Evolutionary conservation across 1,140 invertebrate genomes (phyloP), one percentile per base, ranked within the genome.

Genomic region (Ceratosolen solmsi): DNA sequence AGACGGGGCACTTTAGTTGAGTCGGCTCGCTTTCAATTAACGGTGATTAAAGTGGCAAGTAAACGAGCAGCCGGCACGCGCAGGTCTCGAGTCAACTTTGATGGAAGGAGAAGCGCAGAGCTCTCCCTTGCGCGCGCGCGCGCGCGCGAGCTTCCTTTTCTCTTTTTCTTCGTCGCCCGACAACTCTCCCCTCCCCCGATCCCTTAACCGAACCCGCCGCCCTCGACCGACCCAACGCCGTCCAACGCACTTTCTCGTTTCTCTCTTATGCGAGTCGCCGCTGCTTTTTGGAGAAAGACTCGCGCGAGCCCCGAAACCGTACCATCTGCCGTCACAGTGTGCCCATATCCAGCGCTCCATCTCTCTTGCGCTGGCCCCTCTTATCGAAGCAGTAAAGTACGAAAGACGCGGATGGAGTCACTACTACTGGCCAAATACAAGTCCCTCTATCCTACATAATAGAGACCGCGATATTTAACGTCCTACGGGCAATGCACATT

Each of bases 21-120:
- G 41, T 58, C 51, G 75, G 75, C 54, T 82, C 68, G 75, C 75
- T 78, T 82, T 82, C 75, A 82, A 82, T 82, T 82, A 82, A 82
- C 68, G 56, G 56, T 56, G 80, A 82, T 82, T 82, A 82, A 82
- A 60, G 80, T 56, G 49, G 20, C 74, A 63, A 77, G 65, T 58
- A 82, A 82, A 78, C 80, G 80, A 82, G 80, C 80, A 82, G 75
- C 68, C 80, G 75, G 80, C 80, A 82, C 80, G 75, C 80, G 68
- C n/a, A 75, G 30, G 58, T 75, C 46, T 49, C 51, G 20, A 38
- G 38, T 49, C 27, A 60, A 41, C 22, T 8, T 13, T 22, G 1
- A 22, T 25, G 8, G 46, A 56, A 4, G 54, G 54, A 75, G 36
- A 36, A 25, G 36, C 4, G 7, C 9, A 65, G 38, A 77, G 38